Percentiles rank a stretch among this genome's conserved stretches.
Conservation (phyloP, 2,888 invertebrate species). For the Aradus depressus region DNA sequence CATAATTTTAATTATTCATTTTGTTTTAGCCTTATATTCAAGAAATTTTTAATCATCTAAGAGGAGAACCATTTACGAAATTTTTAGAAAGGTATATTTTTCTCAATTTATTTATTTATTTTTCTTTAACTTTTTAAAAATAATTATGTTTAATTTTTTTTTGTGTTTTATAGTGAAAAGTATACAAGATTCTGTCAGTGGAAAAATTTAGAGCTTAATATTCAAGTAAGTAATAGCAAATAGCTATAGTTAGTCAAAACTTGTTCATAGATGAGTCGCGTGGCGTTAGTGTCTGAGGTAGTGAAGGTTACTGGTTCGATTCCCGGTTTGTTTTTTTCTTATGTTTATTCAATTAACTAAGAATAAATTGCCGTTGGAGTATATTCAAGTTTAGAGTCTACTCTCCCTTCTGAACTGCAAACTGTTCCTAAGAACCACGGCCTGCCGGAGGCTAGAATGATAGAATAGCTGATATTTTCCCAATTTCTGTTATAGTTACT, state of each 20-base stretch:
- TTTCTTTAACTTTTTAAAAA: slow-evolving; percentile 21
- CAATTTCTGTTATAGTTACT: no score
- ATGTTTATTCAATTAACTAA: no score
- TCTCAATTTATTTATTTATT: slow-evolving; percentile 24
- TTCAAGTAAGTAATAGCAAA: slow-evolving; percentile 57
- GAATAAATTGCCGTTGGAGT: no score
- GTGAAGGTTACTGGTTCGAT: no score
- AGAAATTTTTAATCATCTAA: slow-evolving; percentile 95
- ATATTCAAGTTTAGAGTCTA: no score
- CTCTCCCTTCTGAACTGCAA: no score
- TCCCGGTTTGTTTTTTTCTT: no score
- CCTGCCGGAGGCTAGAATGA: no score
- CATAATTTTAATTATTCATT: not conserved
- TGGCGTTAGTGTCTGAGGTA: slow-evolving; percentile 7
- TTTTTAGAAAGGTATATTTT: slow-evolving; percentile 88
- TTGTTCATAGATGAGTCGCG: slow-evolving; percentile 4
- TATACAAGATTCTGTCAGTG: slow-evolving; percentile 99
- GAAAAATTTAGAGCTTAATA: slow-evolving; percentile 99
- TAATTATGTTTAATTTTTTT: no score
- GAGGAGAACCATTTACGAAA: slow-evolving; percentile 93
- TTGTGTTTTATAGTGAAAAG: slow-evolving; percentile 72
- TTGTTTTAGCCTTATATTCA: slow-evolving; percentile 85
- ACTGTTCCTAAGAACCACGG: no score
- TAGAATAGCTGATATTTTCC: no score
- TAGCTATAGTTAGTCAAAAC: slow-evolving; percentile 1